Evolutionary conservation across 2,113 vertebrate genomes (phyloP).

Genomic region (Perccottus glenii): DNA sequence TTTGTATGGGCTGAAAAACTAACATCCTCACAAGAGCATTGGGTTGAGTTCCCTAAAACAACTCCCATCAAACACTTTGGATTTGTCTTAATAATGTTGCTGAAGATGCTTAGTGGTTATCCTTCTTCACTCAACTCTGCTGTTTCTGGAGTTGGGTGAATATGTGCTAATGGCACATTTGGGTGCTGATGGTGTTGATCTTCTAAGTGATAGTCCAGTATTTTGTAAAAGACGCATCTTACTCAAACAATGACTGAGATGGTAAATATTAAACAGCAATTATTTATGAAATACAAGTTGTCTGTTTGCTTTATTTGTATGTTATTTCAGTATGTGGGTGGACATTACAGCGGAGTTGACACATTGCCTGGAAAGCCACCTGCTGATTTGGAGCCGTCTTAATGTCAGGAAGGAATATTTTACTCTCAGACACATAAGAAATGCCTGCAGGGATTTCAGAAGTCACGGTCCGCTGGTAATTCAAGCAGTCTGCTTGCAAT

Average conservation of each 20-base stretch:
- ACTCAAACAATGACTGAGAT: background rate
- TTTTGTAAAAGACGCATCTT: too few species aligned
- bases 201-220: too few species aligned
- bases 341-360: background rate
- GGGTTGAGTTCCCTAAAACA: background rate
- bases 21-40: conserved; percentile 22
- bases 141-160: too few species aligned
- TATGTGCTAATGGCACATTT: too few species aligned
- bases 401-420: conserved; percentile 8
- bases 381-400: conserved; percentile 3
- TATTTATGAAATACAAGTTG: background rate
- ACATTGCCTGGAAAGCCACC: conserved; percentile 2
- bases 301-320: conserved; percentile 4
- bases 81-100: background rate
- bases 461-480: conserved; percentile 31
- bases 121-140: too few species aligned
- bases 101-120: conserved; percentile 1
- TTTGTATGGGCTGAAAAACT: conserved; percentile 53
- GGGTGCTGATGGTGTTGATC: too few species aligned
- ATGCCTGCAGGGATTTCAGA: conserved; percentile 5
- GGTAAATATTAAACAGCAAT: background rate
- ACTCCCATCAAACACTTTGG: background rate
- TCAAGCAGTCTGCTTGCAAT: conserved; percentile 30
- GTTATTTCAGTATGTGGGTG: background rate
- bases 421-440: conserved; percentile 21